Percentiles rank a stretch among this genome's conserved stretches.
These are phyloP conservation scores for Anoplophora glabripennis DNA, from an alignment of 1,140 invertebrate genomes.

Conservation along the genomic window DNA sequence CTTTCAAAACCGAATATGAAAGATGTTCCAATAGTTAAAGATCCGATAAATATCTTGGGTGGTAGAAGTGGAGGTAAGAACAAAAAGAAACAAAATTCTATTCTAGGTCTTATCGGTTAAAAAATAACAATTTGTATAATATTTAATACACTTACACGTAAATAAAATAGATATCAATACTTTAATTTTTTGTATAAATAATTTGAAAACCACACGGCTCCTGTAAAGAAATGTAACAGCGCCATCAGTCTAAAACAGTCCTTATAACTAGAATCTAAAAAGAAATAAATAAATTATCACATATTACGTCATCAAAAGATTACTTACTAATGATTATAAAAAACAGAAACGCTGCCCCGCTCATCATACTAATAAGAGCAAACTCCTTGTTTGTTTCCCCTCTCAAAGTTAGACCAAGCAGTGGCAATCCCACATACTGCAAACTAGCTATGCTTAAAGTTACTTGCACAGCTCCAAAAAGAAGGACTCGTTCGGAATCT, in stretches of 20 bases:
- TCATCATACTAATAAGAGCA: constrained; percentile 25
- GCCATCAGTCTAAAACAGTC: constrained; percentile 40
- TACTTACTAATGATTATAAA: constrained; percentile 33
- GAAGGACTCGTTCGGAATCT: constrained; percentile 26
- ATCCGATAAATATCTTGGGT: too few species aligned
- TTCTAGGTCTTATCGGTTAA: background rate
- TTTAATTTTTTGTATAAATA: constrained; percentile 42
- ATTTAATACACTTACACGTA: background rate
- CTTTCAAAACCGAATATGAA: too few species aligned
- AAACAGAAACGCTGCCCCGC: constrained; percentile 27
- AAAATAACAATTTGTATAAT: background rate
- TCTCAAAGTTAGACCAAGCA: constrained; percentile 32
- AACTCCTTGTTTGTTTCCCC: constrained; percentile 35
- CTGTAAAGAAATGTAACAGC: constrained; percentile 40
- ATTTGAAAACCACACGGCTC: constrained; percentile 40
- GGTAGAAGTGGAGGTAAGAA: too few species aligned
- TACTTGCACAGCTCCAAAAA: constrained; percentile 37
- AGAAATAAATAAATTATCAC: constrained; percentile 14
- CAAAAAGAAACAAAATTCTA: background rate
- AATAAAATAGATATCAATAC: background rate
- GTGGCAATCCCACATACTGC: constrained; percentile 31
- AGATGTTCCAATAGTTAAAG: too few species aligned
- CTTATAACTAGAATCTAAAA: constrained; percentile 40
- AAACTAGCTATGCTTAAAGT: constrained; percentile 37
- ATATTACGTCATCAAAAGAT: background rate